phyloP scores from a whole-genome alignment of 2,113 vertebrate species.

The Triplophysa siluroides region DNA sequence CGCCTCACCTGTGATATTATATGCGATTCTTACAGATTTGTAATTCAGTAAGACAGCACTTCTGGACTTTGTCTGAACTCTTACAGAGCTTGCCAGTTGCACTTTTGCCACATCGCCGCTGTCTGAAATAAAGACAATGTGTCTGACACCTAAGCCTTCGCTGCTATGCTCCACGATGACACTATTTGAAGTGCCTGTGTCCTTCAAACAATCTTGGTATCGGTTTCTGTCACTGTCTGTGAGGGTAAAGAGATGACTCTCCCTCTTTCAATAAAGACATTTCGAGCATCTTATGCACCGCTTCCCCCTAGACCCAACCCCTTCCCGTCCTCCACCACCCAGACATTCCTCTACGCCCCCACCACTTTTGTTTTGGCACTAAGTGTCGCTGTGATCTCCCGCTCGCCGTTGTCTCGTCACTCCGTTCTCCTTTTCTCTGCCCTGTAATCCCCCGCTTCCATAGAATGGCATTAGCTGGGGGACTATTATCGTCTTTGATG shows the following conservation, averaged over 20 bases:
- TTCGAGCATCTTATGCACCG: slow-evolving; percentile 20
- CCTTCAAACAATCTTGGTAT: slow-evolving; percentile 22
- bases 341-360: slow-evolving; percentile 50
- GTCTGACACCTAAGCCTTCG: slow-evolving; percentile 16
- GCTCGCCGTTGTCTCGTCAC: slow-evolving; percentile 32
- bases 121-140: slow-evolving; percentile 28
- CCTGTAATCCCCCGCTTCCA: slow-evolving; percentile 58
- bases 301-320: not conserved
- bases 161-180: slow-evolving; percentile 7
- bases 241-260: not conserved
- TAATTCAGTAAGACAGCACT: slow-evolving; percentile 33
- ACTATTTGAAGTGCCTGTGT: slow-evolving; percentile 26
- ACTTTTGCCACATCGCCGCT: slow-evolving; percentile 6
- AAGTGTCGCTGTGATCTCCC: slow-evolving; percentile 56
- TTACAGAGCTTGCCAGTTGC: not conserved
- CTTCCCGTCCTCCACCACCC: slow-evolving; percentile 12
- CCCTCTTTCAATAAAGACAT: slow-evolving; percentile 48
- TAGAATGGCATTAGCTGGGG: slow-evolving; percentile 57
- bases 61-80: slow-evolving; percentile 34
- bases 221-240: slow-evolving; percentile 4
- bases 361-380: slow-evolving; percentile 51
- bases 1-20: slow-evolving; percentile 12
- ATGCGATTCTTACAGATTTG: slow-evolving; percentile 15
- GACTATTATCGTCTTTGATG: slow-evolving; percentile 65
- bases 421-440: slow-evolving; percentile 43